Evolutionary conservation across 2,888 invertebrate species (phyloP).

Genomic region (Bombylius major): DNA sequence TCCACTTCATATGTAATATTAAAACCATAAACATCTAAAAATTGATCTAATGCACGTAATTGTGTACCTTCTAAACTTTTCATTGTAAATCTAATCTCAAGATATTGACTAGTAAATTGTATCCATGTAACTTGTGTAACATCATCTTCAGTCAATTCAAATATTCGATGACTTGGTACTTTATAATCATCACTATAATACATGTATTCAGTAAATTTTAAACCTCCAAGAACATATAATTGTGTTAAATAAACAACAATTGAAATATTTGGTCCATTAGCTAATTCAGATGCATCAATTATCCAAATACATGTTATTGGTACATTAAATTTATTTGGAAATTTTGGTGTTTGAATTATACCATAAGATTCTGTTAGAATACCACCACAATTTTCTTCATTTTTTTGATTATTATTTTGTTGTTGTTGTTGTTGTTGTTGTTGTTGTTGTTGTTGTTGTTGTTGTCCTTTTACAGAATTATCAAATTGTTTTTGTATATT

Average conservation of each 20-base stretch:
- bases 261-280: slow-evolving; percentile 46
- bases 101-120: slow-evolving; percentile 54
- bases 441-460: slow-evolving; percentile 7
- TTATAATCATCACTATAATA: slow-evolving; percentile 59
- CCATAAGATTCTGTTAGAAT: slow-evolving; percentile 52
- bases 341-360: slow-evolving; percentile 68
- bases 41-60: slow-evolving; percentile 63
- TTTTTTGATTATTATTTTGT: background rate
- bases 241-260: slow-evolving; percentile 82
- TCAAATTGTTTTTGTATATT: slow-evolving; percentile 9
- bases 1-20: slow-evolving; percentile 82
- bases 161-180: slow-evolving; percentile 51
- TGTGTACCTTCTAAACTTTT: slow-evolving; percentile 66
- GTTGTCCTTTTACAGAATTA: background rate
- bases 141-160: slow-evolving; percentile 60
- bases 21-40: slow-evolving; percentile 80
- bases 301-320: slow-evolving; percentile 82
- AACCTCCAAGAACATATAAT: slow-evolving; percentile 67
- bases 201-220: slow-evolving; percentile 63
- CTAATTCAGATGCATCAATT: slow-evolving; percentile 60
- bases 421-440: background rate
- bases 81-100: slow-evolving; percentile 66
- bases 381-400: slow-evolving; percentile 46
- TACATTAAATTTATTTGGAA: slow-evolving; percentile 66
- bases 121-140: slow-evolving; percentile 51